Base-by-base conservation (phyloP, 1,140 invertebrate species). In the Diorhabda carinulata region DNA sequence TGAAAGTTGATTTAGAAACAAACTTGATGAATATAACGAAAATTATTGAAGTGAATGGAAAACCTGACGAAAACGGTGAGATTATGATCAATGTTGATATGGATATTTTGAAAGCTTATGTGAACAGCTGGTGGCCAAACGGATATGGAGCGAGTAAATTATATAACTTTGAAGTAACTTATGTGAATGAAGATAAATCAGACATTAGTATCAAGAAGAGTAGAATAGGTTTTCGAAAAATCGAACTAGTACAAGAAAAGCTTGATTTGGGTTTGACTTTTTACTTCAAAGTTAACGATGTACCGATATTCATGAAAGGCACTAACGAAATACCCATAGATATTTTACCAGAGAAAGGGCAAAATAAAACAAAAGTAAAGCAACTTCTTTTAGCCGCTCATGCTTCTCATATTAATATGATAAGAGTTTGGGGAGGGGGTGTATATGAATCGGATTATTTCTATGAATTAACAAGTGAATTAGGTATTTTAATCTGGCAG, bases 381-480 rank as follows among this genome's bases (percentile, higher is more conserved):
- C 74, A 87, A 66, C 81, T 98, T 2, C 77, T 99, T 3, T 72
- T 82, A 43, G 90, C 93, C 0, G 89, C 90, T 1, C 88, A 87
- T 71, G 87, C 92, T 47, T 89, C 91, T 0, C 86, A 98, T 77
- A 96, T 97, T 90, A 97, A 98, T 78, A 94, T 96, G 88, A 80
- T 99, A 2, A 84, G 98, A 25, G 92, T 99, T 1, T 99, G 98
- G 98, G 98, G 98, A 41, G 98, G 98, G 47, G 98, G 97, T 61
- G 83, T 96, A 2, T 99, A 98, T 77, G 97, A 99, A 80, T 89
- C 89, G 0, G 94, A 98, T 72, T 85, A 88, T 43, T 98, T 99
- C 80, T 99, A 99, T 79, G 84, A 92, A 64, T 80, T 92, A 43
- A 92, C 92, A 68, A 93, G 95, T 76, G 84, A 90, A 74, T 82